Conservation (phyloP, 2,113 vertebrate genomes). For the Conger conger region DNA sequence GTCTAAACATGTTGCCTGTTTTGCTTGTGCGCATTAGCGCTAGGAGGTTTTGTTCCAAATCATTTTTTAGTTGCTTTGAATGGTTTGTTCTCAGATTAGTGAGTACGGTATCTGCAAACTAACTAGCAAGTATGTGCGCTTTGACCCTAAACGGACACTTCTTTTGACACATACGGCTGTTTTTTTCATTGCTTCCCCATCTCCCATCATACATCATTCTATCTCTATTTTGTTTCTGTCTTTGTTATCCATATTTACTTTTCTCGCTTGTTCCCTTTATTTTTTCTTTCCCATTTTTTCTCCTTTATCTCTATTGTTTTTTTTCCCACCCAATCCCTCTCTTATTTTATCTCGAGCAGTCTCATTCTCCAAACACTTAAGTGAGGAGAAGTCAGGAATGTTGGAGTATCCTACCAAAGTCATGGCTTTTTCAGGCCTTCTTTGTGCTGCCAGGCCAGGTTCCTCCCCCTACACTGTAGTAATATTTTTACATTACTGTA, state of each 20-base stretch:
- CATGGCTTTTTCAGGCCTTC: constrained; percentile 8
- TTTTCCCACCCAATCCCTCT: background rate
- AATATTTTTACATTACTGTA: constrained; percentile 51
- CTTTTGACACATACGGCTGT: too few species aligned
- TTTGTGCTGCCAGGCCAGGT: constrained; percentile 21
- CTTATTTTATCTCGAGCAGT: background rate
- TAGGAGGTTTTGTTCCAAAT: too few species aligned
- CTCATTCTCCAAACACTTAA: background rate
- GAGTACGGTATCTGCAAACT: too few species aligned
- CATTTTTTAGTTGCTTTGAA: too few species aligned
- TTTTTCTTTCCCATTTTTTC: background rate
- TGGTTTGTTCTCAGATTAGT: too few species aligned
- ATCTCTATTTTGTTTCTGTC: background rate
- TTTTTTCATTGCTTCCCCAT: too few species aligned
- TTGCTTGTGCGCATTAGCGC: too few species aligned
- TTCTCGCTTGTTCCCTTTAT: background rate
- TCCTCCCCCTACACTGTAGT: constrained; percentile 38
- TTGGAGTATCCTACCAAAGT: constrained; percentile 12
- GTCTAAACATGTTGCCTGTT: too few species aligned
- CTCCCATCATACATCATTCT: too few species aligned
- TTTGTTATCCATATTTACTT: background rate
- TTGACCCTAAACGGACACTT: too few species aligned
- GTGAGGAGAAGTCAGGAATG: background rate
- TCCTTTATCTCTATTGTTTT: background rate
- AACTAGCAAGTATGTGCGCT: too few species aligned